Evolutionary conservation across 2,888 invertebrate genomes (phyloP), one percentile per base, ranked within the genome.

Genomic region (Tineola bisselliella): DNA sequence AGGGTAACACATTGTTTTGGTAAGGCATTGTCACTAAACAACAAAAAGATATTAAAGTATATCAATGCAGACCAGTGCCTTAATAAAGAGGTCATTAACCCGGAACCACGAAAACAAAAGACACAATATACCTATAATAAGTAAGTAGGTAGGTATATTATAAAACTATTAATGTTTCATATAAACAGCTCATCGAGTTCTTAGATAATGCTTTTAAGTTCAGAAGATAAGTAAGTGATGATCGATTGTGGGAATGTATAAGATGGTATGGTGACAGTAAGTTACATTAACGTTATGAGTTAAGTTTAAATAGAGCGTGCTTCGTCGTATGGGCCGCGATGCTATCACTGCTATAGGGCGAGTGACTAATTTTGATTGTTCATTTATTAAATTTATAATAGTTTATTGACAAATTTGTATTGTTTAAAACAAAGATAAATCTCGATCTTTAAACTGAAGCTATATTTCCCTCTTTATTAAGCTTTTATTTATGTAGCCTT

Each of bases 221-320:
- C 75, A 69, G 57, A 61, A 76, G 84, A 84, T 86, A 84, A 81
- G 73, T 70, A 63, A 66, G 67, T 71, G 73, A 72, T 87, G 86
- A 87, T 87, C 81, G 86, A 87, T 86, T 77, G 84, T 87, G 86
- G 81, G 86, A 87, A 83, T 71, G 69, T 65, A 63, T 62, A 69
- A 71, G 76, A 72, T 72, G 73, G 67, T 66, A 25, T 68, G 82
- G 78, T 79, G 84, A 84, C 86, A 84, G 81, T 81, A 80, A 82
- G 80, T 79, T 77, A 80, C 78, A 75, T 81, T 81, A 77, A 79
- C 75, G 76, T 75, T 60, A 43, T 25, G 17, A 60, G 59, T 57
- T 76, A 70, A 64, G 62, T 69, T 68, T 70, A 70, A 73, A 73
- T 78, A 75, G 81, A 75, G 73, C 77, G 74, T 76, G 73, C 75